Evolutionary conservation across 2,888 invertebrate genomes (phyloP).

Genomic region (Amphiduros pacificus): DNA sequence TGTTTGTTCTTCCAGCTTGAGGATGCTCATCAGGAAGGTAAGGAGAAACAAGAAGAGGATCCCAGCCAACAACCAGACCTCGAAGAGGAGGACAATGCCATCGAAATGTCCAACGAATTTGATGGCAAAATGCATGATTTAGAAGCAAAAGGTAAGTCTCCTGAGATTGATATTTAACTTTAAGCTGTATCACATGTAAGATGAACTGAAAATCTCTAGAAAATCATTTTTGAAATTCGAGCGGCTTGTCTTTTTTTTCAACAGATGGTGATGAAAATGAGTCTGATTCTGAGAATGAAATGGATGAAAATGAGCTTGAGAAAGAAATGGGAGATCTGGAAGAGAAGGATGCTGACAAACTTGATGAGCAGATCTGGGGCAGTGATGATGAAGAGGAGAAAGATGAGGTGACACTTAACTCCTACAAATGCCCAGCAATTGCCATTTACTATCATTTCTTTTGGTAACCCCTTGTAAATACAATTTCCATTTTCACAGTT

Average conservation of each 20-base stretch:
- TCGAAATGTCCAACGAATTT: conserved; percentile 96
- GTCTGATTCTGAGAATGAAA: conserved; percentile 63
- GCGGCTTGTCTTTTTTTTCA: not conserved
- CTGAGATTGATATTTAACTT: too few species aligned
- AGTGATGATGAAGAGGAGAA: conserved; percentile 72
- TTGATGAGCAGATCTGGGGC: conserved; percentile 65
- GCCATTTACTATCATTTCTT: too few species aligned
- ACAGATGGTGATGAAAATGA: conserved; percentile 40
- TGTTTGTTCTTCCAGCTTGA: too few species aligned
- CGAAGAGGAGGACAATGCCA: conserved; percentile 56
- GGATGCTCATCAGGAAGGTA: conserved; percentile 78
- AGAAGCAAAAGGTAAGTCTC: conserved; percentile 38
- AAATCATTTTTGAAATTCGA: not conserved
- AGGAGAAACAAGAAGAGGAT: conserved; percentile 81
- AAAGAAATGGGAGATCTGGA: conserved; percentile 97
- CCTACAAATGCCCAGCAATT: too few species aligned
- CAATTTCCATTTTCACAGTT: too few species aligned
- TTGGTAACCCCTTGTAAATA: too few species aligned
- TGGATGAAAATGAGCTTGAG: conserved; percentile 70
- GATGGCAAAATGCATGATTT: conserved; percentile 81
- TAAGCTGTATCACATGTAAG: not conserved
- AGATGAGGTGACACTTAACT: too few species aligned
- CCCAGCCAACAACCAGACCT: conserved; percentile 57
- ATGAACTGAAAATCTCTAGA: not conserved
- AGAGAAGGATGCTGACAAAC: conserved; percentile 61